Evolutionary conservation across 2,113 vertebrate species (phyloP), one percentile per base, ranked within the genome.

Genomic region (Jaculus jaculus): DNA sequence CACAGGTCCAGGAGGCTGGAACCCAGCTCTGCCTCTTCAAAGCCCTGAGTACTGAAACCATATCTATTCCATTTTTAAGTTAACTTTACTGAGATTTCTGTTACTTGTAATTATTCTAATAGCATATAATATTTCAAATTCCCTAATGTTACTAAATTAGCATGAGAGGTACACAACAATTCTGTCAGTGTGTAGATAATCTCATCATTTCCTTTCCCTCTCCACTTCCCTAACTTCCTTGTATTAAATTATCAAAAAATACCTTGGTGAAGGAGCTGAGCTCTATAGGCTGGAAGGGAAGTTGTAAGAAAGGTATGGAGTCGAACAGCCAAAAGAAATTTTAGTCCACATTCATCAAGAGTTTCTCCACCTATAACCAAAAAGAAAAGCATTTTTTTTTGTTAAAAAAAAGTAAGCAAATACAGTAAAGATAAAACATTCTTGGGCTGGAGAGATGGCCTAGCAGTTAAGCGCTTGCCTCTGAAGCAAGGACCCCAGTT

Each of bases 291-390:
- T 95, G 99, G 99, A 95, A 99, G 98, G 0, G 99, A 99, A 86
- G 99, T 99, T 87, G 98, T 98, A 32, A 99, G 98, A 97, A 99
- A 99, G 0, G 99, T 99, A 96, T 99, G 99, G 85, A 99, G 99
- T 75, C 99, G 98, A 97, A 99, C 98, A 86, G 99, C 99, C 96
- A 99, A 98, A 69, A 99, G 97, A 97, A 99, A 99, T 96, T 99
- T 99, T 96, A 99, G 98, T 28, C 99, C 99, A 96, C 99, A 99
- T 87, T 99, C 99, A 97, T 99, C 99, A 96, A 99, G 98, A 11
- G 99, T 99, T 98, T 99, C 99, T 95, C 99, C 99, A 97, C 99
- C 99, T 99, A 96, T 4, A 78, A 93, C 28, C 39, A 89, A 77
- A 5, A 86, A 96, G 92, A 63, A 96, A 73, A 73, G 24, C 83